Evolutionary conservation across 2,797 vertebrate species (phyloP).

Genomic region (Siniperca undulata): DNA sequence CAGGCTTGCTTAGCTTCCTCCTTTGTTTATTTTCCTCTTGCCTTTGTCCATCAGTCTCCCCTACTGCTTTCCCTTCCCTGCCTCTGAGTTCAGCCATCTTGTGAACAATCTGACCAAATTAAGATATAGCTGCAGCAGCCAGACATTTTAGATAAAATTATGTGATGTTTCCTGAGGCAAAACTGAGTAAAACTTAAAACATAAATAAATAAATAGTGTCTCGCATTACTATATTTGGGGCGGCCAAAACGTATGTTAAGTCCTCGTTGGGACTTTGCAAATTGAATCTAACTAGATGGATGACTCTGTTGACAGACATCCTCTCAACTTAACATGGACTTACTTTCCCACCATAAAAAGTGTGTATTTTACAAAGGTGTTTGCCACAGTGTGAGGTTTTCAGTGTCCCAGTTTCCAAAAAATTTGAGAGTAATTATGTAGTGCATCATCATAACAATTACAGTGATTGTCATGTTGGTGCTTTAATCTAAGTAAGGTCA

Average conservation of each 20-base stretch:
- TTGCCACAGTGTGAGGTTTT: slow-evolving; percentile 2
- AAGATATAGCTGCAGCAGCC: slow-evolving; percentile 48
- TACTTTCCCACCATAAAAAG: background rate
- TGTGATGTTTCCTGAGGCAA: slow-evolving; percentile 31
- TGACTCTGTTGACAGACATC: slow-evolving; percentile 17
- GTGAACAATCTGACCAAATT: slow-evolving; percentile 62
- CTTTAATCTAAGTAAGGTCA: slow-evolving; percentile 58
- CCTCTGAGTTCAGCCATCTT: slow-evolving; percentile 46
- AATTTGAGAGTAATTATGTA: slow-evolving; percentile 12
- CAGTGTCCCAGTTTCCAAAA: slow-evolving; percentile 11
- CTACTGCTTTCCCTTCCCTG: background rate
- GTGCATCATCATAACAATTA: slow-evolving; percentile 58
- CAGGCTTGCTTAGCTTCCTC: slow-evolving; percentile 52
- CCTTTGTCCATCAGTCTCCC: slow-evolving; percentile 55
- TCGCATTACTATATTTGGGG: slow-evolving; percentile 9
- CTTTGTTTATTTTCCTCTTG: slow-evolving; percentile 69
- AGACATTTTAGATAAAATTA: slow-evolving; percentile 46
- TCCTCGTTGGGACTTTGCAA: background rate
- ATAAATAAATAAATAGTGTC: background rate
- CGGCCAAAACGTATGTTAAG: background rate
- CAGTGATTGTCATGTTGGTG: slow-evolving; percentile 45
- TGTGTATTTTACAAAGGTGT: slow-evolving; percentile 6
- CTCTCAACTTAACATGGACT: slow-evolving; percentile 12
- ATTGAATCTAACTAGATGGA: background rate
- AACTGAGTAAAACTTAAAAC: slow-evolving; percentile 7